These are phyloP conservation scores for Pan troglodytes DNA, from an alignment of 2,113 vertebrate species.

Conservation along the genomic window NHGRI_mPanTro3-v2.1_pri NC_072412.2:118426001-118426500, in stretches of 20 bases:
- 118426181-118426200: not conserved
- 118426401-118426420: too few species aligned
- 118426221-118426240: not conserved
- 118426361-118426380: not conserved
- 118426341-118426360: not conserved
- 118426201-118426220: not conserved
- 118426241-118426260: not conserved
- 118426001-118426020: not conserved
- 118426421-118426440: too few species aligned
- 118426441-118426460: too few species aligned
- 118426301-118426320: not conserved
- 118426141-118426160: not conserved
- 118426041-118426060: not conserved
- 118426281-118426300: not conserved
- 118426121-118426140: not conserved
- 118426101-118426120: not conserved
- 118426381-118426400: too few species aligned
- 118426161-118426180: not conserved
- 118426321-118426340: accelerated
- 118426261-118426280: not conserved
- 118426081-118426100: accelerated
- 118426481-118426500: too few species aligned
- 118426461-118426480: too few species aligned
- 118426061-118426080: not conserved
- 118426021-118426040: not conserved